Evolutionary conservation across 2,113 vertebrate genomes (phyloP).

Genomic region (Noturus placidus): DNA sequence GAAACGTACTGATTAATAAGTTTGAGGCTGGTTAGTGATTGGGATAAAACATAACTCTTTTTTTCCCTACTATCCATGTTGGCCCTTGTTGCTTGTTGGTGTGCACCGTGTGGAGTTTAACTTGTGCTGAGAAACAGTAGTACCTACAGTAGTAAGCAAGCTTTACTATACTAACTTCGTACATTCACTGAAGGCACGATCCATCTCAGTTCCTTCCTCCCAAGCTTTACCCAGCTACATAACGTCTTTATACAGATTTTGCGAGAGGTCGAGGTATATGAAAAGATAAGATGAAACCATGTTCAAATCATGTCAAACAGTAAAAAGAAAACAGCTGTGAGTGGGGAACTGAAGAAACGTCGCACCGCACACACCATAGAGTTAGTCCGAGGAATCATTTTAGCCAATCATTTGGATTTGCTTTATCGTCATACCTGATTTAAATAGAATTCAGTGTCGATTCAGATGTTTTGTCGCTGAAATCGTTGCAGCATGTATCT

Average conservation of each 20-base stretch:
- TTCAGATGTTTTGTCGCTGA: neutral
- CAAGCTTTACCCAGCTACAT: neutral
- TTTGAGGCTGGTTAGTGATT: too few species aligned
- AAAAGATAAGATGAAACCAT: neutral
- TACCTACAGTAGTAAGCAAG: neutral
- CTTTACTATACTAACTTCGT: neutral
- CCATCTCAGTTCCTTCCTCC: neutral
- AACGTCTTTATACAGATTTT: neutral
- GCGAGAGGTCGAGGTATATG: neutral
- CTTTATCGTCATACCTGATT: neutral
- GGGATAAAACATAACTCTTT: too few species aligned
- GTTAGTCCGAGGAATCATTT: neutral
- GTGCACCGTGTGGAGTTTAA: neutral
- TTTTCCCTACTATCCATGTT: too few species aligned
- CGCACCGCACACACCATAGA: neutral
- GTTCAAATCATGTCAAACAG: neutral
- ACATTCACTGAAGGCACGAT: neutral
- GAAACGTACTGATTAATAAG: too few species aligned
- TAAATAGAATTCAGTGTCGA: neutral
- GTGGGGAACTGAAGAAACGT: neutral
- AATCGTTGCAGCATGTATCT: neutral
- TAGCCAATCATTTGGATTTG: neutral
- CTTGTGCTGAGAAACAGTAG: neutral
- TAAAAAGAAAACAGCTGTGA: neutral
- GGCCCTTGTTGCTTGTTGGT: neutral